phyloP scores from a whole-genome alignment of 35 echinoderm and acorn worm species.

The Patiria miniata region DNA sequence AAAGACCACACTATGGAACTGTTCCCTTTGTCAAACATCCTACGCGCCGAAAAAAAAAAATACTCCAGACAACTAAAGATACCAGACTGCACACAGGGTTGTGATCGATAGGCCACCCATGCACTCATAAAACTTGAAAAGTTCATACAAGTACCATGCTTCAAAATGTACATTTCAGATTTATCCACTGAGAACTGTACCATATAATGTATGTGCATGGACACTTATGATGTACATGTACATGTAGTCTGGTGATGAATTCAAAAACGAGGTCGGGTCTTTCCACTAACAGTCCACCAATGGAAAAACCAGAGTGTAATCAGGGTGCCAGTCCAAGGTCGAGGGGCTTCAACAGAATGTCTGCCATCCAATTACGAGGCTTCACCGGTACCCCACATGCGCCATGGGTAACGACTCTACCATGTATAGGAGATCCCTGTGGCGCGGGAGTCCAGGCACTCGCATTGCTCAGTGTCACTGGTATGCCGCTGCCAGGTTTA shows the following conservation, averaged over 20 bases:
- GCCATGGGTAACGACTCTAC: not conserved
- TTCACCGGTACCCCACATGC: not conserved
- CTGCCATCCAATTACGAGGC: conserved; percentile 8
- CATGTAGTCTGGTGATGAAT: not conserved
- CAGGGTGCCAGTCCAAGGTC: conserved; percentile 23
- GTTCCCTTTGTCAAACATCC: no score
- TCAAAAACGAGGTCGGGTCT: not conserved
- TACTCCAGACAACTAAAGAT: no score
- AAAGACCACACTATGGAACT: not conserved
- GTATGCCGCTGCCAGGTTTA: not conserved
- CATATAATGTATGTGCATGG: no score
- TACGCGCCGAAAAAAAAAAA: no score
- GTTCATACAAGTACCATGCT: no score
- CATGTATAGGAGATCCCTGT: not conserved
- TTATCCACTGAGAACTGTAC: no score
- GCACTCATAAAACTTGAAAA: no score
- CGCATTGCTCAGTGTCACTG: not conserved
- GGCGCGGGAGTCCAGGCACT: not conserved
- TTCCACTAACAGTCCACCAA: not conserved
- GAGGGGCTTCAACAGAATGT: conserved; percentile 25
- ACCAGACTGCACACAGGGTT: no score
- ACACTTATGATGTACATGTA: not conserved
- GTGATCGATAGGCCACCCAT: no score
- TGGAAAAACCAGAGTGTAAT: not conserved
- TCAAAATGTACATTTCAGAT: no score